Conservation (phyloP, 2,888 invertebrate genomes). For the Amaurobius ferox region DNA sequence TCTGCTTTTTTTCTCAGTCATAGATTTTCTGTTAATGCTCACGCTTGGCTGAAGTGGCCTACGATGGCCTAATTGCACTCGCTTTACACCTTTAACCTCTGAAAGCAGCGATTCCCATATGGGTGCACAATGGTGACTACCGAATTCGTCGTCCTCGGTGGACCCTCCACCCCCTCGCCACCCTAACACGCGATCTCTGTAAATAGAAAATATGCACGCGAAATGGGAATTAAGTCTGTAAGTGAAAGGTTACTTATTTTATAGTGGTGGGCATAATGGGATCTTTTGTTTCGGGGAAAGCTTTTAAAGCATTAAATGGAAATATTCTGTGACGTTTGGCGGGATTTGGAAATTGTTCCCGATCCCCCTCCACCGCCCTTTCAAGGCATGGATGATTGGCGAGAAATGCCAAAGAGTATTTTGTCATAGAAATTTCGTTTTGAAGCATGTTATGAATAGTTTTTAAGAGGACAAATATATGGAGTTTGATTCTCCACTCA, state of each 20-base stretch:
- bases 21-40: constrained; percentile 9
- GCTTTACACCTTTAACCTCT: constrained; percentile 12
- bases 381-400: neutral
- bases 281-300: neutral
- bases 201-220: constrained; percentile 27
- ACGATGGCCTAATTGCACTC: neutral
- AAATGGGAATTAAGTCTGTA: constrained; percentile 1
- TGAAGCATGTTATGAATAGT: too few species aligned
- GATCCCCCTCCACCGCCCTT: neutral
- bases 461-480: too few species aligned
- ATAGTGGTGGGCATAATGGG: neutral
- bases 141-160: neutral
- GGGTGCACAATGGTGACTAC: neutral
- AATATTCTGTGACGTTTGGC: neutral
- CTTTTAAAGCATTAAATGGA: neutral
- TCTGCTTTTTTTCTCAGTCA: neutral
- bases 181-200: neutral
- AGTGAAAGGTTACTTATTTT: constrained; percentile 8
- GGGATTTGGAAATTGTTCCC: neutral
- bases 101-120: neutral
- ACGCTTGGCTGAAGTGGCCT: constrained; percentile 19
- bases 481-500: too few species aligned
- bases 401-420: too few species aligned
- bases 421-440: too few species aligned
- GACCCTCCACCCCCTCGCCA: neutral